Conservation (phyloP, 2,888 invertebrate genomes). For the Megalurothrips usitatus region DNA sequence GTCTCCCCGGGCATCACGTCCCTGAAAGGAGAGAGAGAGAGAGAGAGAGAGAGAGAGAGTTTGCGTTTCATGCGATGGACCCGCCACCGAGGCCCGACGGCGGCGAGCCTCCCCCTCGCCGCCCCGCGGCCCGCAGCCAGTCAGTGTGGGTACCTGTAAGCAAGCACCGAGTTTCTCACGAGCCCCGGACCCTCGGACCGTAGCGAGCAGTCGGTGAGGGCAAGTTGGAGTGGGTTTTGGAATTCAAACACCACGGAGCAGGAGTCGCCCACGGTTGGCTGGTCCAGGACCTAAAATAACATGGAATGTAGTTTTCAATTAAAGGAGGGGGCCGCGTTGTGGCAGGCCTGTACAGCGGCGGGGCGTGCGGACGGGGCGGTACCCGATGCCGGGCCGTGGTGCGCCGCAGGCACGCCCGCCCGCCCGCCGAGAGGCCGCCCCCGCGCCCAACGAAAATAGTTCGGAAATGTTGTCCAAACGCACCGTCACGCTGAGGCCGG, state of each 20-base stretch:
- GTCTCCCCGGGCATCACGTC: constrained; percentile 12
- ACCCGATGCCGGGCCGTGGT: no score
- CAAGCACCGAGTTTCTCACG: constrained; percentile 56
- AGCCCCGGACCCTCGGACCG: constrained; percentile 67
- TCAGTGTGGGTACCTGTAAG: constrained; percentile 38
- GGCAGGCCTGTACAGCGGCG: no score
- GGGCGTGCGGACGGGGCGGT: no score
- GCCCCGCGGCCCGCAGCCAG: neutral
- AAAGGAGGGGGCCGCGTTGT: neutral
- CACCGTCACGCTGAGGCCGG: constrained; percentile 65
- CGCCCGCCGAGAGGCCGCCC: no score
- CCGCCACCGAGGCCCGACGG: neutral
- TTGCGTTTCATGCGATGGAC: no score
- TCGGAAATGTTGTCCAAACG: constrained; percentile 30
- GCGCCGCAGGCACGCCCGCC: no score
- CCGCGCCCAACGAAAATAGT: no score
- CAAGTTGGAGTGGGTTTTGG: constrained; percentile 61
- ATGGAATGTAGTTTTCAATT: constrained; percentile 21
- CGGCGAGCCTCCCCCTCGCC: neutral
- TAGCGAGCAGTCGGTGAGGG: constrained; percentile 62
- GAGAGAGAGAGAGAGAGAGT: no score
- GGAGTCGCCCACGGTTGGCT: constrained; percentile 43
- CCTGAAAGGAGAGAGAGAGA: neutral
- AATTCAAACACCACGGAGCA: constrained; percentile 48
- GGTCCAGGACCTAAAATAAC: constrained; percentile 42